Evolutionary conservation across 2,797 vertebrate species (phyloP).

Genomic region (Florisuga fusca): DNA sequence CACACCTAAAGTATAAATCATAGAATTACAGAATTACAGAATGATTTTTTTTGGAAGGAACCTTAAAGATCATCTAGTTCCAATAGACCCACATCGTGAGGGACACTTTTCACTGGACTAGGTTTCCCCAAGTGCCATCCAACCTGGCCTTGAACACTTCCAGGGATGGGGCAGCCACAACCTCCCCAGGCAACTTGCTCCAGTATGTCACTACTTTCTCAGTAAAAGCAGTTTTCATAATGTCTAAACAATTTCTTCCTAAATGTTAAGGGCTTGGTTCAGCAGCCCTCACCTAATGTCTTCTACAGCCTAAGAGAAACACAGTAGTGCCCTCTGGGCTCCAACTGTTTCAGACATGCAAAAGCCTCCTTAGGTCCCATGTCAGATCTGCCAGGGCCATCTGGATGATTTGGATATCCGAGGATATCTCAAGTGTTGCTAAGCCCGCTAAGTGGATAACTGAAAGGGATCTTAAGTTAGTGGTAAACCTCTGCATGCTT

Average conservation of each 20-base stretch:
- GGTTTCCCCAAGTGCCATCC: too few relatives aligned
- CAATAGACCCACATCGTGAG: too few relatives aligned
- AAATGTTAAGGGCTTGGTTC: neutral
- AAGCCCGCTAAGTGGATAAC: rapidly evolving
- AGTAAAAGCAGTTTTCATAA: too few relatives aligned
- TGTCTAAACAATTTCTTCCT: too few relatives aligned
- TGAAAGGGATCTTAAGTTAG: neutral
- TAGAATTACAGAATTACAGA: too few relatives aligned
- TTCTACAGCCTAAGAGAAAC: neutral
- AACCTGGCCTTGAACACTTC: too few relatives aligned
- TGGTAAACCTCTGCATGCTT: neutral
- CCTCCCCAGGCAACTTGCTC: too few relatives aligned
- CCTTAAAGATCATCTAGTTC: too few relatives aligned
- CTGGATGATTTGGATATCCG: neutral
- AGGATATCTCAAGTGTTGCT: neutral
- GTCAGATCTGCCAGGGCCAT: neutral
- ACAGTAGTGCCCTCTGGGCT: neutral
- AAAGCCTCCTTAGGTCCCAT: neutral
- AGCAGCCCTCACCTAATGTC: neutral
- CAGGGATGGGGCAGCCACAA: too few relatives aligned
- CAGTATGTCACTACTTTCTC: too few relatives aligned
- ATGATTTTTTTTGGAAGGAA: too few relatives aligned
- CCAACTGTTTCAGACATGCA: neutral
- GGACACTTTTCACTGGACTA: too few relatives aligned
- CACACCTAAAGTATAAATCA: neutral